Evolutionary conservation across 2,888 invertebrate species (phyloP).

Genomic region (Epistrophe grossulariae): DNA sequence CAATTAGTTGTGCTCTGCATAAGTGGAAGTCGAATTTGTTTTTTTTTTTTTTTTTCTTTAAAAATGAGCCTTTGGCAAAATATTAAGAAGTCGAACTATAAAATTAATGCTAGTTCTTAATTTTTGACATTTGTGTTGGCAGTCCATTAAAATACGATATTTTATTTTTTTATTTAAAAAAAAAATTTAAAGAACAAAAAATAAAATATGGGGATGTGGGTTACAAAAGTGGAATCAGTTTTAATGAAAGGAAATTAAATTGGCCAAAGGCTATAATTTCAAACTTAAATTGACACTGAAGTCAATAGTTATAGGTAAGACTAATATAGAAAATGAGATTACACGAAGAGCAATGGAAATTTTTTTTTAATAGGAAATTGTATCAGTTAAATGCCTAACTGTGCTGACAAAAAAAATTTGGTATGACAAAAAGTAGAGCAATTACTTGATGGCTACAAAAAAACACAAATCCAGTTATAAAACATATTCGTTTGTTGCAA

Average conservation of each 20-base stretch:
- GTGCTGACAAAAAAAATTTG: no score
- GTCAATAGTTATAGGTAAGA: slow-evolving; percentile 3
- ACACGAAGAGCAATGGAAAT: neutral
- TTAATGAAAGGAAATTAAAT: slow-evolving; percentile 56
- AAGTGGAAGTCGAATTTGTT: slow-evolving; percentile 25
- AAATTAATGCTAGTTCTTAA: slow-evolving; percentile 48
- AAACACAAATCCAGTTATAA: no score
- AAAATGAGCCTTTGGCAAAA: slow-evolving; percentile 51
- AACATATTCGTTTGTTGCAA: no score
- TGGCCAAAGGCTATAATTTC: slow-evolving; percentile 12
- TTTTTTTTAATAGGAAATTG: neutral
- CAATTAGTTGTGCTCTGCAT: slow-evolving; percentile 56
- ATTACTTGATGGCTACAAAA: no score
- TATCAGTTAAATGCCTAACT: no score
- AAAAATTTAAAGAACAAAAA: neutral
- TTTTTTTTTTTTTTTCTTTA: neutral
- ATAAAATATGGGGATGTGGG: neutral
- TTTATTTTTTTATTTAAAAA: neutral
- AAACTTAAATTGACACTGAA: slow-evolving; percentile 51
- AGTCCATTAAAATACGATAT: slow-evolving; percentile 36
- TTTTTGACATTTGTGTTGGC: slow-evolving; percentile 58
- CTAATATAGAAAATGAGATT: neutral
- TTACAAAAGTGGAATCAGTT: slow-evolving; percentile 16
- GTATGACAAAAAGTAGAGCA: no score
- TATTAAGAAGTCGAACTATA: slow-evolving; percentile 17